Evolutionary conservation across 1,140 invertebrate genomes (phyloP).

Genomic region (Apocrypta bakeri): DNA sequence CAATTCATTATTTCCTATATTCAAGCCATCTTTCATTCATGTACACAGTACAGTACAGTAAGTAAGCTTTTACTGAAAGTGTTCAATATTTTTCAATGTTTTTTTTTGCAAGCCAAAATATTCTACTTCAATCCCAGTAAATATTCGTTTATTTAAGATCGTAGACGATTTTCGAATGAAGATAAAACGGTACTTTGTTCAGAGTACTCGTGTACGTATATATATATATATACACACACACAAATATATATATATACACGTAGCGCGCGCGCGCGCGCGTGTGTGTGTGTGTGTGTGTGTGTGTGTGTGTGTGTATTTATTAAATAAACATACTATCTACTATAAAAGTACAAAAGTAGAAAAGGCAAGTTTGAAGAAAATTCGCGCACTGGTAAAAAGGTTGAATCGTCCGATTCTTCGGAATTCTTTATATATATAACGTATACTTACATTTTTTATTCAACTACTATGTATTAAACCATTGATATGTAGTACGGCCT

Average conservation of each 20-base stretch:
- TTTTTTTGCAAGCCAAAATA: too few relatives aligned
- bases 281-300: slow-evolving; percentile 34
- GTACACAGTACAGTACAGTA: too few relatives aligned
- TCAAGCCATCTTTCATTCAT: too few relatives aligned
- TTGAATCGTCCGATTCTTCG: neutral
- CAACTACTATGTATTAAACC: neutral
- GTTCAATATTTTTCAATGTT: too few relatives aligned
- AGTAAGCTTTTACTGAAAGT: too few relatives aligned
- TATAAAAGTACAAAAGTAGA: slow-evolving; percentile 50
- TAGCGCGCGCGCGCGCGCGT: too few relatives aligned
- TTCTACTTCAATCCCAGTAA: too few relatives aligned
- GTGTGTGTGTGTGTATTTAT: slow-evolving; percentile 29
- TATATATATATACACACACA: too few relatives aligned
- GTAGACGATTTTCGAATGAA: too few relatives aligned
- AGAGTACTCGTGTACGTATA: slow-evolving; percentile 37
- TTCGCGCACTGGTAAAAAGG: slow-evolving; percentile 38
- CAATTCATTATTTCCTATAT: too few relatives aligned
- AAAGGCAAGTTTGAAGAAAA: slow-evolving; percentile 46
- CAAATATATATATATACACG: too few relatives aligned
- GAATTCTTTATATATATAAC: slow-evolving; percentile 25
- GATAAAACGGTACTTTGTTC: slow-evolving; percentile 46
- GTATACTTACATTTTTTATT: slow-evolving; percentile 1
- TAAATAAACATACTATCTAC: slow-evolving; percentile 27
- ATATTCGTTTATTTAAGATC: too few relatives aligned
- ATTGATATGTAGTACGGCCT: neutral